Evolutionary conservation across 2,797 vertebrate species (phyloP).

Genomic region (Pelodytes ibericus): DNA sequence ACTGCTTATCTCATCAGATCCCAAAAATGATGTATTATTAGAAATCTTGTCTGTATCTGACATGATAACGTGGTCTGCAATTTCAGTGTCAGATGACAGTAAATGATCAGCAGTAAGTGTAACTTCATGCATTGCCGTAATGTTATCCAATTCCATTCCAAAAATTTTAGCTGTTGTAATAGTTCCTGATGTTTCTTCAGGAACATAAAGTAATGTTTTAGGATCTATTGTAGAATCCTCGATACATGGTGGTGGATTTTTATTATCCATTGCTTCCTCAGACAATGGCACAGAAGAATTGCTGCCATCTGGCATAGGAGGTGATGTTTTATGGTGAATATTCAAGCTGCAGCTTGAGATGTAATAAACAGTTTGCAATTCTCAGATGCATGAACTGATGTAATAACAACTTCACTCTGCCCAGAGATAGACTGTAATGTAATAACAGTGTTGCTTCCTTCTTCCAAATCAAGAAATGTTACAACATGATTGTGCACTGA

Average conservation of each 20-base stretch:
- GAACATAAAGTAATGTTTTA: not conserved
- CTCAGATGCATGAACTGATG: not conserved
- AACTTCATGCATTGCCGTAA: not conserved
- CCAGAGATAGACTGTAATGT: not conserved
- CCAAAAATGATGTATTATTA: not conserved
- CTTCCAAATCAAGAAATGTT: not conserved
- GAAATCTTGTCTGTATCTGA: not conserved
- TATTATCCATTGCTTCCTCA: not conserved
- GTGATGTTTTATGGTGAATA: not conserved
- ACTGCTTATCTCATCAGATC: not conserved
- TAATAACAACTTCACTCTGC: not conserved
- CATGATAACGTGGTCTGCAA: not conserved
- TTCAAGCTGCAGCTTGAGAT: not conserved
- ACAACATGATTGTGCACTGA: not conserved
- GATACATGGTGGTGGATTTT: not conserved
- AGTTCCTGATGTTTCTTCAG: not conserved
- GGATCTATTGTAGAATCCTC: not conserved
- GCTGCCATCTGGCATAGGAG: not conserved
- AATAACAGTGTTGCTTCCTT: not conserved
- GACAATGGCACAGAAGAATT: not conserved
- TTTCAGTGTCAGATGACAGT: not conserved
- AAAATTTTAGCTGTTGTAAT: not conserved
- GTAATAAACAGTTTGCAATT: not conserved
- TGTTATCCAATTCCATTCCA: not conserved
- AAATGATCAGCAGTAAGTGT: not conserved